Conservation (phyloP, 2,113 vertebrate species). For the Athene cunicularia region DNA sequence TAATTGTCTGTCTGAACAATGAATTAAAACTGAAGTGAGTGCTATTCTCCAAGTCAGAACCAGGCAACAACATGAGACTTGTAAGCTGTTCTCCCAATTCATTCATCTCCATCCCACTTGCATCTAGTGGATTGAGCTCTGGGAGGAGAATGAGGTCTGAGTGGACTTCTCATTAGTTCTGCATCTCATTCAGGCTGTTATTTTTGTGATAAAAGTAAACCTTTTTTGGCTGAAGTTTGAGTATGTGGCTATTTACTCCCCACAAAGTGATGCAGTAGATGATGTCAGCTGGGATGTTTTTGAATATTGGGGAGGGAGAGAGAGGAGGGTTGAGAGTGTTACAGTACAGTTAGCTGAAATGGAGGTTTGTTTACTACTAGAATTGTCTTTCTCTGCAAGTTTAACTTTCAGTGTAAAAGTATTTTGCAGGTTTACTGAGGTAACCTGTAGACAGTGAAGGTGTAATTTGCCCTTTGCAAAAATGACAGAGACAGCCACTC, state of each 20-base stretch:
- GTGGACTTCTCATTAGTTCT: neutral
- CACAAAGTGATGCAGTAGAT: neutral
- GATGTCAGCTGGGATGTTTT: neutral
- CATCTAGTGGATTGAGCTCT: neutral
- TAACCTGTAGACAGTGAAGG: neutral
- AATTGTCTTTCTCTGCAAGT: neutral
- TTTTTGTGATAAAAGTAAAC: neutral
- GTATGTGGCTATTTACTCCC: neutral
- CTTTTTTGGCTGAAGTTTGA: neutral
- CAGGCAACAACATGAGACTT: neutral
- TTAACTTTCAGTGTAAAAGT: neutral
- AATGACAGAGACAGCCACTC: neutral
- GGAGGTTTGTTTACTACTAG: neutral
- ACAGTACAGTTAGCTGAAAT: neutral
- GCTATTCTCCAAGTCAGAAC: neutral
- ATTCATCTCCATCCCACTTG: neutral
- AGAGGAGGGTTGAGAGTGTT: neutral
- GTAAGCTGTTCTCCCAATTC: neutral
- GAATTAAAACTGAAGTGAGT: neutral
- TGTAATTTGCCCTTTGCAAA: neutral
- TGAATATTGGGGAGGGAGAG: neutral
- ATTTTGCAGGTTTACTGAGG: neutral
- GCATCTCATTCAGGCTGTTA: neutral
- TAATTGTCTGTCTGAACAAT: neutral
- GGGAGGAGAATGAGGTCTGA: neutral